These are phyloP conservation scores for Macrophya annulata DNA, from an alignment of 2,888 invertebrate species.

Conservation along the genomic window DNA sequence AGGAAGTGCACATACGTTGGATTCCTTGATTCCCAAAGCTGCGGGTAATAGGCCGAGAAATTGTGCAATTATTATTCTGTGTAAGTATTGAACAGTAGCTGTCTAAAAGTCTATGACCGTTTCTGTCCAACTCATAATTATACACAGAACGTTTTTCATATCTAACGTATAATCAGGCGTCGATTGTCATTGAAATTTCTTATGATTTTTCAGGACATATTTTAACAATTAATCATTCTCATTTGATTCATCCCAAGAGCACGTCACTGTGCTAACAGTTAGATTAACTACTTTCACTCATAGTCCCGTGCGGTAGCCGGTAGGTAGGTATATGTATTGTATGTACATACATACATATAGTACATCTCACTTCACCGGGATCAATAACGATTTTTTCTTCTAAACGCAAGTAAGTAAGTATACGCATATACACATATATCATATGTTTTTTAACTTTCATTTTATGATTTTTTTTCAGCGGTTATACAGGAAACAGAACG, in stretches of 20 bases:
- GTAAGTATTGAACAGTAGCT: background rate
- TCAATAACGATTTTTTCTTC: constrained; percentile 18
- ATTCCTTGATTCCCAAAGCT: constrained; percentile 35
- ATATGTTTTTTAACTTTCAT: background rate
- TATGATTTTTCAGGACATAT: background rate
- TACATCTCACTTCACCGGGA: constrained; percentile 20
- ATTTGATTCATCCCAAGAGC: background rate
- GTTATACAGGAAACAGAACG: background rate
- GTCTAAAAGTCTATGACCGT: background rate
- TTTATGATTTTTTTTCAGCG: background rate
- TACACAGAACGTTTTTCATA: background rate
- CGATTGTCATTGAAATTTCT: background rate
- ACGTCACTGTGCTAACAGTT: constrained; percentile 3
- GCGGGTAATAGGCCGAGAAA: constrained; percentile 24
- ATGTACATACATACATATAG: background rate
- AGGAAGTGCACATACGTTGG: constrained; percentile 22
- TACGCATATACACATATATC: background rate
- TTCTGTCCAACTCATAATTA: background rate
- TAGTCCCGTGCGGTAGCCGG: too few relatives aligned
- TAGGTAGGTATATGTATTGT: too few relatives aligned
- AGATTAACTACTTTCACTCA: constrained; percentile 41
- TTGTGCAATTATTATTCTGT: constrained; percentile 11
- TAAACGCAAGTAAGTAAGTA: background rate
- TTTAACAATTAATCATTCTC: background rate
- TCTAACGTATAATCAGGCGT: background rate